Base-by-base conservation (phyloP, 2,888 invertebrate genomes). In the Nephrotoma guestfalica region DNA sequence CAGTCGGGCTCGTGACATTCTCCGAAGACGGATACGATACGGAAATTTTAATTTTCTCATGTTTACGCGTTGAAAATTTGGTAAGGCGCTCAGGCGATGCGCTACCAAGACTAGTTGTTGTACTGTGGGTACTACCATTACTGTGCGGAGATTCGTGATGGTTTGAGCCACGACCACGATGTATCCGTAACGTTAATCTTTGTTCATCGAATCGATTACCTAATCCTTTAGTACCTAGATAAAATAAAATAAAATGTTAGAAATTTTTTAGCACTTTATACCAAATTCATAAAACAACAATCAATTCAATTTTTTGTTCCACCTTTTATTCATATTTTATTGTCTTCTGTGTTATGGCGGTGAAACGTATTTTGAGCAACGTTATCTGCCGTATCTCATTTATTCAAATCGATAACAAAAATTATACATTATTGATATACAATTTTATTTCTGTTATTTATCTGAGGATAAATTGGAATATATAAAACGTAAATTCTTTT, bases 161-260 rank as follows among this genome's bases (percentile, higher is more conserved):
- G 45, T 90, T 89, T 88, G 90, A 90, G 0, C 96, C 95, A 0
- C 96, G 93, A 0, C 98, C 98, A 0, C 98, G 93, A 91, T 98
- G 98, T 89, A 98, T 97, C 88, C 98, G 93, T 87, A 98, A 91
- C 0, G 98, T 98, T 51, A 98, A 92, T n/a, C 97, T 94, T 90
- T 97, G 97, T 90, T 97, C 97, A 89, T 97, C 96, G 90, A 97
- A 97, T 41, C 97, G 94, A 89, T 93, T 95, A 42, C 96, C 95
- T 86, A 95, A 91, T 83, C 95, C 94, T 89, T 93, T 93, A n/a
- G 92, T 91, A 87, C 94, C 95, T 92, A 89, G 30, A 30, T 3
- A 30, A 30, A 86, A 87, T 88, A 86, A 41, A 45, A 86, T 7
- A 5, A 71, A 71, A n/a, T 30, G 30, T 30, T 30, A 30, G 3